phyloP scores from a whole-genome alignment of 2,888 invertebrate species.

The Elmis aenea region DNA sequence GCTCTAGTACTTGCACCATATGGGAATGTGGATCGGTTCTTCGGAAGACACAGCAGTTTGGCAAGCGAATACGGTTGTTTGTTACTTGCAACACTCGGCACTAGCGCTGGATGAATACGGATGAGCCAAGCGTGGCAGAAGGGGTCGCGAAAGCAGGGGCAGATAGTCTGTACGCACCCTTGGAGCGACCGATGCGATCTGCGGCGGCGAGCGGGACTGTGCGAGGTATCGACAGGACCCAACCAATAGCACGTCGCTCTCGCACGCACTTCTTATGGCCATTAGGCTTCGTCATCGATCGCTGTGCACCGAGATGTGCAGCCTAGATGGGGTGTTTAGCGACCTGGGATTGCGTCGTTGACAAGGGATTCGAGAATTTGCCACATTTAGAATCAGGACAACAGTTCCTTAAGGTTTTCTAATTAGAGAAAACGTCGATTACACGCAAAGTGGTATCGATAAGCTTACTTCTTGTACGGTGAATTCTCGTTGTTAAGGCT shows the following conservation, averaged over 20 bases:
- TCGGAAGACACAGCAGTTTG: conserved; percentile 34
- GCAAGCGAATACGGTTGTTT: conserved; percentile 16
- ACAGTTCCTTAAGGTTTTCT: too few species aligned
- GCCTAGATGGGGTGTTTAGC: conserved; percentile 16
- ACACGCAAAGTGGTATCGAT: too few species aligned
- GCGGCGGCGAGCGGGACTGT: conserved; percentile 29
- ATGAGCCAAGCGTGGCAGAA: conserved; percentile 16
- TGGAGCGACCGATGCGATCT: conserved; percentile 37
- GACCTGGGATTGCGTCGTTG: conserved; percentile 5
- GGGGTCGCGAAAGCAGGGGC: conserved; percentile 19
- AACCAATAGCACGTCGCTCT: conserved; percentile 43
- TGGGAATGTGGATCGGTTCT: conserved; percentile 43
- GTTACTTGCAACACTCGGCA: conserved; percentile 18
- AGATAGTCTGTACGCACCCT: conserved; percentile 34
- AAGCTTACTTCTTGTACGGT: too few species aligned
- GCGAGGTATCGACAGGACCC: conserved; percentile 38
- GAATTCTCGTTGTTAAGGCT: too few species aligned
- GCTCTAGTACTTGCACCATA: conserved; percentile 79
- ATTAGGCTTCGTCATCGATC: conserved; percentile 44
- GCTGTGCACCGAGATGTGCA: conserved; percentile 22
- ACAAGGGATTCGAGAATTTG: conserved; percentile 7
- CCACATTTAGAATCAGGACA: conserved; percentile 10
- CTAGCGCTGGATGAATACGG: conserved; percentile 13
- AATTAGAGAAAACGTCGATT: too few species aligned
- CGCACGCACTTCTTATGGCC: conserved; percentile 46